phyloP scores from a whole-genome alignment of 2,797 vertebrate genomes.

The Corythornis leucogaster region DNA sequence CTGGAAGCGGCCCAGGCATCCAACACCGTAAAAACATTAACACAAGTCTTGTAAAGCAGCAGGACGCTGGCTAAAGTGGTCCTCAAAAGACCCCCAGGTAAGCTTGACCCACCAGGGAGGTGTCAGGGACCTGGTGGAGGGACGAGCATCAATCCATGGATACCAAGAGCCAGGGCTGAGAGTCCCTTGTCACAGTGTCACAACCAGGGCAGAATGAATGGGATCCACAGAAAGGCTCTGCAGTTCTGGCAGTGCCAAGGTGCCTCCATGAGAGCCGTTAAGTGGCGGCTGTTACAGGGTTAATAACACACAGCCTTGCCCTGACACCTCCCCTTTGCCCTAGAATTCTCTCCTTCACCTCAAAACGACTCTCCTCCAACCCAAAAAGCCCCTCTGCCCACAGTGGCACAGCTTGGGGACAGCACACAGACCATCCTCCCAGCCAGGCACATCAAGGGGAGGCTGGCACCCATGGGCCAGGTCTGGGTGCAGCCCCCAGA shows the following conservation, averaged over 20 bases:
- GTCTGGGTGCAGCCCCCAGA: background rate
- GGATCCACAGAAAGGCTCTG: background rate
- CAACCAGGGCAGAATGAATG: background rate
- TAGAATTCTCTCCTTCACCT: background rate
- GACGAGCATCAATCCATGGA: background rate
- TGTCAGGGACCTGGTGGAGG: background rate
- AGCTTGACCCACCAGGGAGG: background rate
- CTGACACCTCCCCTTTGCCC: background rate
- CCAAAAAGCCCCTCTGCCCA: background rate
- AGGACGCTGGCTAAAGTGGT: background rate
- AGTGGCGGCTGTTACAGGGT: fast-evolving
- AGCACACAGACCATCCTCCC: fast-evolving
- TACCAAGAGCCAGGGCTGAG: background rate
- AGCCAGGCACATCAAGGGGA: fast-evolving
- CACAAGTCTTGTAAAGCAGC: background rate
- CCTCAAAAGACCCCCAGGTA: background rate
- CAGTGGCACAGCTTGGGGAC: fast-evolving
- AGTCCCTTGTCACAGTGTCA: background rate
- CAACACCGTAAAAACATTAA: constrained; percentile 9
- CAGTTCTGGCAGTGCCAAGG: background rate
- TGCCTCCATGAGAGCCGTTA: fast-evolving
- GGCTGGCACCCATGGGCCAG: fast-evolving
- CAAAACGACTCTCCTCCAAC: background rate
- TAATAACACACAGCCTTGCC: background rate
- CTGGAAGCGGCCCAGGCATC: constrained; percentile 37